A percentile compares a stretch with the other conserved stretches of the same genome.
phyloP scores from a whole-genome alignment of 2,888 invertebrate genomes.

The Cephus runcator region DNA sequence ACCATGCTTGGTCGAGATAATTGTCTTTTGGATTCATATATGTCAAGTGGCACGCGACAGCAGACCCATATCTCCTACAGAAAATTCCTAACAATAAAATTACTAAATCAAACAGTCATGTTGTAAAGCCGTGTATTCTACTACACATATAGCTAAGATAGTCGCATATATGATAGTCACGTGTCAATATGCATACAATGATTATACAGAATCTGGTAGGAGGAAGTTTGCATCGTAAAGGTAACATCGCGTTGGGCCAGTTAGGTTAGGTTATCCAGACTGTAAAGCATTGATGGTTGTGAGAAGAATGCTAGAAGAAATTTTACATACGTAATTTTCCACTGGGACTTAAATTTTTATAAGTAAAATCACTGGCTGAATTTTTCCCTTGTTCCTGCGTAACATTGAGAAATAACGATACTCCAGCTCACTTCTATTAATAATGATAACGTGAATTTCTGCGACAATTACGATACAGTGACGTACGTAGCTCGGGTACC shows the following conservation, averaged over 20 bases:
- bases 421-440: not conserved
- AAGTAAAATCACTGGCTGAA: not conserved
- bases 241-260: not conserved
- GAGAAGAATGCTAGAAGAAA: too few species aligned
- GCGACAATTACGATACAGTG: not conserved
- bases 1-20: not conserved
- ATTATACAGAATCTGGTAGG: not conserved
- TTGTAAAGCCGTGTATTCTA: not conserved
- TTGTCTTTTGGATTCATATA: not conserved
- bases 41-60: not conserved
- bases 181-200: not conserved
- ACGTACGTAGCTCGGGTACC: not conserved
- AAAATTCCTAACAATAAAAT: too few species aligned
- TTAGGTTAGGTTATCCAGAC: not conserved
- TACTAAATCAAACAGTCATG: not conserved
- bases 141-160: not conserved
- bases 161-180: not conserved
- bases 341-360: too few species aligned
- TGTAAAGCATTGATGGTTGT: not conserved
- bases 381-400: not conserved
- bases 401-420: not conserved
- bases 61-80: too few species aligned
- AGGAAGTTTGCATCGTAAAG: not conserved
- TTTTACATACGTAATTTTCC: not conserved
- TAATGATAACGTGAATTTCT: not conserved